Conservation (phyloP, 92 coral and sea anemone genomes). For the Porites cylindrica region DNA sequence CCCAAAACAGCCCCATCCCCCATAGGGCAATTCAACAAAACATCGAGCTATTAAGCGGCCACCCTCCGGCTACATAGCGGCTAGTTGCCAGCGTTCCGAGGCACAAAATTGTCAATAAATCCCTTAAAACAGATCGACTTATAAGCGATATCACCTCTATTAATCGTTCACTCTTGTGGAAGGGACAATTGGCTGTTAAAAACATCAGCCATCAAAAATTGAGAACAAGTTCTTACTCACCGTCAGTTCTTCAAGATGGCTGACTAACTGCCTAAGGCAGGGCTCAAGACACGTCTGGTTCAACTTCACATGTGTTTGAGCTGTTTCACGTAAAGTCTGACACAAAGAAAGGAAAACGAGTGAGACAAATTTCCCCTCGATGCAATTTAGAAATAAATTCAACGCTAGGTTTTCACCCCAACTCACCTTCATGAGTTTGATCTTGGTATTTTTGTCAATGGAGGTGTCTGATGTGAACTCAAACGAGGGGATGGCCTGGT, state of each 20-base stretch:
- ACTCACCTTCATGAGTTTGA: slow-evolving; percentile 89
- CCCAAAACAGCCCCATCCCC: too few species aligned
- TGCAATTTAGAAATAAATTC: neutral
- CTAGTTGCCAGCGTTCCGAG: too few species aligned
- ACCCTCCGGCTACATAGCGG: too few species aligned
- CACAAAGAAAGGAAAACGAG: neutral
- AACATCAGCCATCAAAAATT: too few species aligned
- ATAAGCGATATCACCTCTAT: too few species aligned
- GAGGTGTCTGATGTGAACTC: slow-evolving; percentile 92
- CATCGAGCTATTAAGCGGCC: too few species aligned
- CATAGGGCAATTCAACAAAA: too few species aligned
- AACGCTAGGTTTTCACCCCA: neutral
- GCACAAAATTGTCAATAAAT: too few species aligned
- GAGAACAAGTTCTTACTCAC: slow-evolving; percentile 38
- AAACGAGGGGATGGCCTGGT: slow-evolving; percentile 94
- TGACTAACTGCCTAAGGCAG: slow-evolving; percentile 89
- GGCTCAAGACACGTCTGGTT: slow-evolving; percentile 96
- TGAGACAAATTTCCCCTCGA: neutral
- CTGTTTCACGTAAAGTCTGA: slow-evolving; percentile 93
- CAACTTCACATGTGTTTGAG: slow-evolving; percentile 85
- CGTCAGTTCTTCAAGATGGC: slow-evolving; percentile 88
- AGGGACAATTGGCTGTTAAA: too few species aligned
- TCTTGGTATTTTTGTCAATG: slow-evolving; percentile 80
- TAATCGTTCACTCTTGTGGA: too few species aligned
- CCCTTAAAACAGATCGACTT: too few species aligned